A percentile compares a stretch with the other conserved stretches of the same genome.
Conservation (phyloP, 2,888 invertebrate genomes). For the Noctua pronuba region DNA sequence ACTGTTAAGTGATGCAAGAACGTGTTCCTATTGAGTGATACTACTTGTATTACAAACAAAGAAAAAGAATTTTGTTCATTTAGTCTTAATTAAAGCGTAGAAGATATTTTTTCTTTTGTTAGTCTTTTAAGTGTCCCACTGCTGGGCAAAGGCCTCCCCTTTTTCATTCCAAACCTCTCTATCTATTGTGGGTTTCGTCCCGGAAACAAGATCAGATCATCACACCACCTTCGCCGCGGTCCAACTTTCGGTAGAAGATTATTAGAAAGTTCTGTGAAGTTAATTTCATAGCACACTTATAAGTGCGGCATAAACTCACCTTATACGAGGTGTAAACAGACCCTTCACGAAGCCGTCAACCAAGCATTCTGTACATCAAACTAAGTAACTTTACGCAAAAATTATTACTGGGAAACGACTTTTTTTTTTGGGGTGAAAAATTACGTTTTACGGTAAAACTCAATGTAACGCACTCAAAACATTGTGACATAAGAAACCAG, state of each 20-base stretch:
- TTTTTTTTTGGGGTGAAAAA: no score
- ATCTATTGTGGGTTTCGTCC: not conserved
- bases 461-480: no score
- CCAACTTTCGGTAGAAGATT: not conserved
- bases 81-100: not conserved
- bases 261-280: not conserved
- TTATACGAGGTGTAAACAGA: no score
- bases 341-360: no score
- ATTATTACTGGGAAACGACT: no score
- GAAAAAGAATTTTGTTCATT: not conserved
- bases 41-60: conserved; percentile 7
- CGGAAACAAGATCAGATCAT: not conserved
- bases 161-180: not conserved
- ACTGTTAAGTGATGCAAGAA: conserved; percentile 48
- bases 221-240: not conserved
- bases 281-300: not conserved
- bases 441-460: no score
- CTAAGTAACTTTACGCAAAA: no score
- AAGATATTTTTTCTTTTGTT: not conserved
- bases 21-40: conserved; percentile 38
- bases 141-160: not conserved
- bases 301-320: not conserved
- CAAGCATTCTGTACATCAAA: no score
- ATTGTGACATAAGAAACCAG: no score
- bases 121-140: not conserved